Base-by-base conservation (phyloP, 2,888 invertebrate genomes). In the Craniophora ligustri region DNA sequence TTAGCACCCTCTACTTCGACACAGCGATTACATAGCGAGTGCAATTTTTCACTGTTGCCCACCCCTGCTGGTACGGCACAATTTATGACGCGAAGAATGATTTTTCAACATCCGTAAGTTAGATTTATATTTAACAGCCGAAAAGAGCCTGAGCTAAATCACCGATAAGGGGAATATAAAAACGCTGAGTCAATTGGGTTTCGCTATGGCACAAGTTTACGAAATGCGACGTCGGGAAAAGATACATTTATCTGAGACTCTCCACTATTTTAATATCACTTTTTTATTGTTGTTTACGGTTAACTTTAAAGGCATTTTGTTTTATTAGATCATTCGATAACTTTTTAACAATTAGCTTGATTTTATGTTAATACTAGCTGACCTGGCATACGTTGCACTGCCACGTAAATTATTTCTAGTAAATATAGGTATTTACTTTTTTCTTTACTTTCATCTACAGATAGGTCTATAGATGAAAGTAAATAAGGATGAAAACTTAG, bases 51-150 rank as follows among this genome's bases (percentile, higher is more conserved):
- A 92, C 85, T 84, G 86, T 79, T 85, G 83, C 81, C 80, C 85
- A 79, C 89, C 89, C 88, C 87, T 81, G 86, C 84, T 76, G 76
- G 75, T 73, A 64, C 71, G 72, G 69, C 82, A 88, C 86, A 87
- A 91, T 90, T 90, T 91, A 91, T 91, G 90, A 91, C 82, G 83
- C 85, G 79, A 78, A 78, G 85, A 87, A 89, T 89, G 88, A 91
- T 91, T 91, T 92, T 89, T 91, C 89, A 90, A 87, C 90, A 88
- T 86, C 85, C 84, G 82, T 85, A 85, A 89, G 82, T 85, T 85
- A 85, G 87, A 90, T 88, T 90, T 88, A 89, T 90, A 83, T 87
- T 86, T 86, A 87, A 87, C 82, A 83, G 82, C 75, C 83, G 76
- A 81, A 83, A 87, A 84, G 84, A 85, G 80, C 78, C 78, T 73